Evolutionary conservation across 2,888 invertebrate species (phyloP), one percentile per base, ranked within the genome.

Genomic region (Chrysopilus asiliformis): DNA sequence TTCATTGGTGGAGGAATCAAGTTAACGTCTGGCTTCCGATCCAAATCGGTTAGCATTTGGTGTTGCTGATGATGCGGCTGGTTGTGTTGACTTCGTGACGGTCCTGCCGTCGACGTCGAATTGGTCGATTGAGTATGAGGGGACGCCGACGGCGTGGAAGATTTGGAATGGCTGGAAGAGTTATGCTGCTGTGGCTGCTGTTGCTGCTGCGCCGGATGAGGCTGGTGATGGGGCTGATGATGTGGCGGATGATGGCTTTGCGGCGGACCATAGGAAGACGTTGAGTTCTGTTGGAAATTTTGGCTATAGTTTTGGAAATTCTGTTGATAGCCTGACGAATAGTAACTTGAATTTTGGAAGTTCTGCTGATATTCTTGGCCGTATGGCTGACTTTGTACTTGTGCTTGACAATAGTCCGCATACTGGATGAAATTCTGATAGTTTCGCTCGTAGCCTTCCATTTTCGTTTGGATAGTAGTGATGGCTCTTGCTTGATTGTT

Each of bases 351-450:
- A 30, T 40, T 33, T 39, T 43, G 45, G 24, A 40, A 41, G 20
- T 25, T 39, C 17, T 35, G 26, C 18, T 34, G 41, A 18, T 38
- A 40, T 10, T 40, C 37, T 10, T 36, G 34, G 32, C 44, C 40
- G 20, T 43, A 42, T 14, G 55, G 50, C 41, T 58, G 53, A 2
- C 55, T 53, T 41, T 60, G 59, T 2, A 56, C 54, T 34, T 61
- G 60, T 39, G 59, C 60, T 43, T 63, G 63, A 40, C 62, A 63
- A 44, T 58, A 63, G 44, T 64, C 64, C 5, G 63, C 64, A 36
- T 64, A 64, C 32, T 63, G 63, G 25, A 64, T 63, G 36, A 64
- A 64, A 42, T 64, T 64, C 47, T 64, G 63, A 43, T 64, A 64
- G 48, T 64, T 64, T 2, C 61, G 56, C 42, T 64, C 63, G 37